Evolutionary conservation across 2,888 invertebrate genomes (phyloP).

Genomic region (Sipha maydis): DNA sequence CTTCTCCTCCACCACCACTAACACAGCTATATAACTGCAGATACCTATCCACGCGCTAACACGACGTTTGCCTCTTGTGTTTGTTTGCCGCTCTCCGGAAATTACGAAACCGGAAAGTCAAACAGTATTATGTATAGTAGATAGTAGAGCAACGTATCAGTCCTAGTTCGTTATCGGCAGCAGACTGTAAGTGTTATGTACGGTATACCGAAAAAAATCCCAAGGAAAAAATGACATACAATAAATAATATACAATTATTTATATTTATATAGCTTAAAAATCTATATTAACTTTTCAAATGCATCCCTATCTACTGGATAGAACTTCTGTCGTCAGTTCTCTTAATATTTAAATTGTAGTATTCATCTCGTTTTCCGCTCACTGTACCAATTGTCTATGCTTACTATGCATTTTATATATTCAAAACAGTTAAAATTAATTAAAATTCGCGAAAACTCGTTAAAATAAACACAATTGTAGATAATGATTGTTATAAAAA

Average conservation of each 20-base stretch:
- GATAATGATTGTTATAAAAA: neutral
- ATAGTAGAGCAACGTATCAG: neutral
- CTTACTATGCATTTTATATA: neutral
- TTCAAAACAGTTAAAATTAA: neutral
- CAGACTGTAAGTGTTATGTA: neutral
- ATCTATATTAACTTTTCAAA: neutral
- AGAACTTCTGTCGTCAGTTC: neutral
- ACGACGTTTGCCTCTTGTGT: constrained; percentile 9
- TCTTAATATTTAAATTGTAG: neutral
- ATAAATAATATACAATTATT: neutral
- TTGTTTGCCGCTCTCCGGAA: constrained; percentile 46
- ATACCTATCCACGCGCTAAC: constrained; percentile 22
- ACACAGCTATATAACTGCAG: neutral
- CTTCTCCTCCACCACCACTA: neutral
- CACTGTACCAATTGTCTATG: too few species aligned
- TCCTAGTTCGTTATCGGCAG: neutral
- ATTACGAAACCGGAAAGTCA: constrained; percentile 60
- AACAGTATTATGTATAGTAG: constrained; percentile 26
- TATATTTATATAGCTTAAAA: neutral
- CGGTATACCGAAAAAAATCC: neutral
- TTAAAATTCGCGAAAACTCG: neutral
- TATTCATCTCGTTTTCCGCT: neutral
- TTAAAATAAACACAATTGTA: neutral
- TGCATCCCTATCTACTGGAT: too few species aligned
- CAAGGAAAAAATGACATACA: neutral